Evolutionary conservation across 2,888 invertebrate genomes (phyloP).

Genomic region (Drosophila atripex): DNA sequence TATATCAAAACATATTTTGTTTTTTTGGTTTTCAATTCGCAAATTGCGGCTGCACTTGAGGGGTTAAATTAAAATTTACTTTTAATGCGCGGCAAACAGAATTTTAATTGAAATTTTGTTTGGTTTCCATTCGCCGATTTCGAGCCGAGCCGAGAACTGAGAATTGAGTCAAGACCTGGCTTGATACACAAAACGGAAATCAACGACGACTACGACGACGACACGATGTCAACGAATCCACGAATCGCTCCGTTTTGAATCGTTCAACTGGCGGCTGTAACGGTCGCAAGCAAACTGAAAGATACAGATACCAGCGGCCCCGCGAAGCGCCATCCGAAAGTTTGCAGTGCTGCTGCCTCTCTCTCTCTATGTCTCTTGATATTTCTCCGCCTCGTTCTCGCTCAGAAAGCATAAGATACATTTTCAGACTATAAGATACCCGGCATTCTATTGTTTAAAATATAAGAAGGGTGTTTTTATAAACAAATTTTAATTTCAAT

Average conservation of each 20-base stretch:
- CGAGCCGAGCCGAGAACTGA: conserved; percentile 17
- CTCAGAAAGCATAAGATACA: conserved; percentile 30
- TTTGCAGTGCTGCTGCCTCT: conserved; percentile 18
- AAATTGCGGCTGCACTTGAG: conserved; percentile 8
- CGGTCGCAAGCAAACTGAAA: conserved; percentile 80
- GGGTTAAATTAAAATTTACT: conserved; percentile 11
- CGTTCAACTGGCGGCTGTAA: conserved; percentile 74
- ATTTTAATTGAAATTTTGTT: conserved; percentile 52
- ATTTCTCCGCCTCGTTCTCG: not conserved
- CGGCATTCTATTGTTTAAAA: not conserved
- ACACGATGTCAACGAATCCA: conserved; percentile 39
- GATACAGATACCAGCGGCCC: conserved; percentile 37
- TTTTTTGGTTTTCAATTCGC: not conserved
- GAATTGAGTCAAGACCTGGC: conserved; percentile 33
- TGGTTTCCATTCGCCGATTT: conserved; percentile 67
- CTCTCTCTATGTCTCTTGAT: conserved; percentile 9
- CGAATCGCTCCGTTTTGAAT: conserved; percentile 49
- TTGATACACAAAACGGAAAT: conserved; percentile 49
- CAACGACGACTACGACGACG: conserved; percentile 54
- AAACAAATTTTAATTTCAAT: no score
- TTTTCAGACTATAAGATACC: conserved; percentile 22
- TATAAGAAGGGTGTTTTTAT: not conserved
- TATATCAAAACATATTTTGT: conserved; percentile 44
- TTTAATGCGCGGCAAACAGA: conserved; percentile 62
- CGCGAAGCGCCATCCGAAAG: conserved; percentile 11